phyloP scores from a whole-genome alignment of 2,113 vertebrate species.

The Zosterops borbonicus region DNA sequence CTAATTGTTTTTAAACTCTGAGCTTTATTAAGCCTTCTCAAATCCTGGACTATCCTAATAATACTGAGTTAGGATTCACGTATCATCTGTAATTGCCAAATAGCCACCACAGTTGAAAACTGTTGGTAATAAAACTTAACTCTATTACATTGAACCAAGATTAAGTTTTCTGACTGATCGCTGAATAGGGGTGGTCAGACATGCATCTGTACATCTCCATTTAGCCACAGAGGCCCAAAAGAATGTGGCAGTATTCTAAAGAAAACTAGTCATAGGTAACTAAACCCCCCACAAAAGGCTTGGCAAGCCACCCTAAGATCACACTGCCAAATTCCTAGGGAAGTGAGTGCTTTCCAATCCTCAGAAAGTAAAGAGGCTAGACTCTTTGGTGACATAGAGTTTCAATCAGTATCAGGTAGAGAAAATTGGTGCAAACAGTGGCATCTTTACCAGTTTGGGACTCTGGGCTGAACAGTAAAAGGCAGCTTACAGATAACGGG shows the following conservation, averaged over 20 bases:
- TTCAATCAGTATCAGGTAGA: background rate
- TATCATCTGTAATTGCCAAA: background rate
- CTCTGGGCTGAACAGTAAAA: background rate
- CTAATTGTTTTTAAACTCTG: slow-evolving; percentile 7
- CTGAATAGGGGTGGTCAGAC: background rate
- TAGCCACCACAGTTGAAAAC: background rate
- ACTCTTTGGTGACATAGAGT: background rate
- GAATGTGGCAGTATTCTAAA: slow-evolving; percentile 36
- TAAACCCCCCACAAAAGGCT: slow-evolving; percentile 29
- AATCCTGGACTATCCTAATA: background rate
- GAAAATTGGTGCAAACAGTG: background rate
- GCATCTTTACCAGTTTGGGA: background rate
- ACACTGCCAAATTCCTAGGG: background rate
- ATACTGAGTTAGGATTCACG: background rate
- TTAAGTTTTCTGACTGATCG: slow-evolving; percentile 20
- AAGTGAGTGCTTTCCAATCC: background rate
- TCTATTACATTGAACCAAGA: background rate
- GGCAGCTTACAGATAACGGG: background rate
- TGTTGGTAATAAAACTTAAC: background rate
- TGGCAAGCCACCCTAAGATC: background rate
- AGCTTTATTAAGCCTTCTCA: background rate
- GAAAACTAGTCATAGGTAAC: slow-evolving; percentile 39
- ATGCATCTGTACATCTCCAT: slow-evolving; percentile 22
- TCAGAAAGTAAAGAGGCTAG: background rate
- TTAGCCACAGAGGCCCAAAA: slow-evolving; percentile 4